Evolutionary conservation across 2,888 invertebrate species (phyloP), one percentile per base, ranked within the genome.

Genomic region (Exephanes ischioxanthus): DNA sequence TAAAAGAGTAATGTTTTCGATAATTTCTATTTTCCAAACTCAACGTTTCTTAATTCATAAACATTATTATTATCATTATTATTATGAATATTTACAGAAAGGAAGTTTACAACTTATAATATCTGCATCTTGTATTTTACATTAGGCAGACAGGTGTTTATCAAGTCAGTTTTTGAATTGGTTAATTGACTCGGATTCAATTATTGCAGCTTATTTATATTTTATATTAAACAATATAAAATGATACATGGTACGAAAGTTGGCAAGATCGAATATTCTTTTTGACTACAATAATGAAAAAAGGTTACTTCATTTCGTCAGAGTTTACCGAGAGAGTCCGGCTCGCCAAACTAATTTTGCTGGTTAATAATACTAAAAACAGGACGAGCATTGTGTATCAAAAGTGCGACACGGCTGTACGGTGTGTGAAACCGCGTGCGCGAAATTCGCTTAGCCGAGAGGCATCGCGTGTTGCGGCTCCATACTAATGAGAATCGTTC

Each of bases 401-500:
- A 51, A 61, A 33, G n/a, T 63, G 30, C 61, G 30, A 63, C 30
- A 33, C 30, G 30, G 26, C 58, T n/a, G 58, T 16, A 7, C 30
- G 6, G 33, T 37, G 30, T 61, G 63, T 75, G 48, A 30, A 48
- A 75, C 45, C 61, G 45, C 19, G 37, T 58, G 61, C 33, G 33
- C 30, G 26, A 48, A 79, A 83, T 33, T 73, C 79, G 79, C 70
- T 63, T 83, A 53, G 70, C 83, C 75, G 53, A 30, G 83, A 83
- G 78, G 79, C 53, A 83, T 79, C 68, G 79, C 79, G 73, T 79
- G 83, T 70, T 73, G 68, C 73, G 70, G 83, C 53, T 75, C 73
- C 61, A 83, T 79, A 75, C 70, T 83, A 83, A 83, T 83, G 83
- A 83, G 79, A 79, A 73, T 75, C 75, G 68, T 79, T 68, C 70